Base-by-base conservation (phyloP, 2,888 invertebrate genomes). In the Epirrhoe alternata region DNA sequence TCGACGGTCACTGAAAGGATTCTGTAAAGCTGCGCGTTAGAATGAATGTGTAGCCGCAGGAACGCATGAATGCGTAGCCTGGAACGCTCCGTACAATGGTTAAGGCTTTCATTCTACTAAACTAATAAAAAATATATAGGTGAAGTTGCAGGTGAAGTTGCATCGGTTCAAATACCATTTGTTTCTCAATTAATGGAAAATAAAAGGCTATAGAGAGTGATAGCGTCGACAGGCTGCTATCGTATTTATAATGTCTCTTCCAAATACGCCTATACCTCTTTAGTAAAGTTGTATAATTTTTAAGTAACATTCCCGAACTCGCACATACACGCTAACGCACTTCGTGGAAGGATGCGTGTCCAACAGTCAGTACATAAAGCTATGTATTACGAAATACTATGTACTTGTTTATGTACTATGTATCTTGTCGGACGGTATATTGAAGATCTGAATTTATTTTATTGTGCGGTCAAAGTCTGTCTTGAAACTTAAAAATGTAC, bases 281-380 rank as follows among this genome's bases (percentile, higher is more conserved):
- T 14, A 24, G 30, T 35, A 61, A 47, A 55, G 52, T 71, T 66
- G 64, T 73, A 72, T 74, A 71, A 68, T 70, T 76, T 74, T 78
- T 56, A 69, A 74, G 75, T 71, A 72, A 73, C 49, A 45, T 55
- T 47, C 57, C 45, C 50, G 24, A n/a, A 74, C 78, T 88, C 84
- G 72, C 88, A 81, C 79, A 70, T 76, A 72, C 66, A 61, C 72
- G 89, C 83, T 87, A 89, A 89, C 86, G 88, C 85, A 71, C 70
- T 88, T 88, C 88, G 78, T 64, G 68, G 82, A 86, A 83, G 75
- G 65, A 71, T 53, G 31, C 63, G 54, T 71, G 71, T 74, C 72
- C 35, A 12, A 59, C 5, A 54, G 14, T 38, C 74, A 73, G 64
- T 75, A 75, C 75, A 74, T 78, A 65, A 67, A 57, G 16, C 53